Evolutionary conservation across 2,113 vertebrate genomes (phyloP).

Genomic region (Fulmarus glacialis): DNA sequence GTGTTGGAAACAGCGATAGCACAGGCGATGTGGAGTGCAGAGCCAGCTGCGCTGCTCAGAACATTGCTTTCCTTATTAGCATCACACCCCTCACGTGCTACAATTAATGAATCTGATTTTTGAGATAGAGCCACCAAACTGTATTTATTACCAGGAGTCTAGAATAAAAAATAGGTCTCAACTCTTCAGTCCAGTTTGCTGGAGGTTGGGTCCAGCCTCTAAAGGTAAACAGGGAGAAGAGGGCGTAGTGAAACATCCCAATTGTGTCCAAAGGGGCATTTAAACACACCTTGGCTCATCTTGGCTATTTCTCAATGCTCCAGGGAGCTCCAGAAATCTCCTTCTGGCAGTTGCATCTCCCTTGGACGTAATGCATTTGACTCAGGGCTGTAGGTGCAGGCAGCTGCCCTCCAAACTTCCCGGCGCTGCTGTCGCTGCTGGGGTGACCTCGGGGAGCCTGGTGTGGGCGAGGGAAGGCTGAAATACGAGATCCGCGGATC

Average conservation of each 20-base stretch:
- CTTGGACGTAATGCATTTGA: not conserved
- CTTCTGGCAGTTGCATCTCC: not conserved
- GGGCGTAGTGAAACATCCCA: not conserved
- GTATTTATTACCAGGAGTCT: not conserved
- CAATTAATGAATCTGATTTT: not conserved
- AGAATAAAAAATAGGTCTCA: not conserved
- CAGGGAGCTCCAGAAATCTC: not conserved
- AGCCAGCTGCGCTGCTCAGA: not conserved
- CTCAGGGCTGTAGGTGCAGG: not conserved
- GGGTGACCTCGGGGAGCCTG: not conserved
- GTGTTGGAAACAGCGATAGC: not conserved
- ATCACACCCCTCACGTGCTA: accelerated
- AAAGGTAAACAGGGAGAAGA: not conserved
- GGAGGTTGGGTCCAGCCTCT: not conserved
- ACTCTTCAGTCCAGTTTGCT: not conserved
- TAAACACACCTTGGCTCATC: not conserved
- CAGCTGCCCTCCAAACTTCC: not conserved
- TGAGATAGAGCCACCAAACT: not conserved
- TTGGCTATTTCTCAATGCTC: not conserved
- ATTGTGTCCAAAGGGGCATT: not conserved
- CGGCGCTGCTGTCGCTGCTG: not conserved
- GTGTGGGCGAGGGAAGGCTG: not conserved
- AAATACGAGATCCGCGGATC: accelerated
- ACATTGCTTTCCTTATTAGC: not conserved
- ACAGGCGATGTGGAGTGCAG: not conserved